phyloP scores from a whole-genome alignment of 2,888 invertebrate species.

The Seira sanloemensis region DNA sequence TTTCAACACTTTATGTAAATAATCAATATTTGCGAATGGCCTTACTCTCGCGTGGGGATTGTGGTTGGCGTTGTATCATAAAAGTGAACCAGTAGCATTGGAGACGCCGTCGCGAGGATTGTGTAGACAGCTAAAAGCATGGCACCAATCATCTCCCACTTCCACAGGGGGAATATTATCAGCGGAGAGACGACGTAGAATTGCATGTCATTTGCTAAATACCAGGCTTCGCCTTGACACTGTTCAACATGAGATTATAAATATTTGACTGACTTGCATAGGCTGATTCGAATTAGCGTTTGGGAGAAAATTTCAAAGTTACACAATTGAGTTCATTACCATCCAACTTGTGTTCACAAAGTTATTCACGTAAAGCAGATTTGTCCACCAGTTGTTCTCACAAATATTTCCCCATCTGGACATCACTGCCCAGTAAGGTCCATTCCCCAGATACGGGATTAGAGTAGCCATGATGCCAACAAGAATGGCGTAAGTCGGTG shows the following conservation, averaged over 20 bases:
- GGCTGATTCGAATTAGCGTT: too few relatives aligned
- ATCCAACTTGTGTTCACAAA: slow-evolving; percentile 50
- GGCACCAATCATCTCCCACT: slow-evolving; percentile 78
- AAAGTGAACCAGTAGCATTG: slow-evolving; percentile 42
- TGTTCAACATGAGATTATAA: slow-evolving; percentile 17
- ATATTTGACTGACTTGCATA: background rate
- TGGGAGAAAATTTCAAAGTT: background rate
- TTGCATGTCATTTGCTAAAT: slow-evolving; percentile 72
- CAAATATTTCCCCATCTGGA: slow-evolving; percentile 51
- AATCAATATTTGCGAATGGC: too few relatives aligned
- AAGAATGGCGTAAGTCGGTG: slow-evolving; percentile 70
- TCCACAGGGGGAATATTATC: slow-evolving; percentile 64
- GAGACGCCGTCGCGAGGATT: slow-evolving; percentile 46
- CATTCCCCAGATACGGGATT: slow-evolving; percentile 62
- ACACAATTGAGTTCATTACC: slow-evolving; percentile 18
- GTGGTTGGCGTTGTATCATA: slow-evolving; percentile 50
- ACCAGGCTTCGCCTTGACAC: slow-evolving; percentile 71
- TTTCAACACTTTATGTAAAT: background rate
- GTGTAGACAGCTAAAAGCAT: slow-evolving; percentile 77
- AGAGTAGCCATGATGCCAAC: slow-evolving; percentile 70
- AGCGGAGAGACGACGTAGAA: slow-evolving; percentile 69
- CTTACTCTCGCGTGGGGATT: slow-evolving; percentile 60
- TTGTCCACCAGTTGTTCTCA: slow-evolving; percentile 72
- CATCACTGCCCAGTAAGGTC: slow-evolving; percentile 67
- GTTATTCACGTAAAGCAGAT: slow-evolving; percentile 71